These are phyloP conservation scores for Cyprinodon tularosa DNA, from an alignment of 2,113 vertebrate genomes.

Conservation along the genomic window DNA sequence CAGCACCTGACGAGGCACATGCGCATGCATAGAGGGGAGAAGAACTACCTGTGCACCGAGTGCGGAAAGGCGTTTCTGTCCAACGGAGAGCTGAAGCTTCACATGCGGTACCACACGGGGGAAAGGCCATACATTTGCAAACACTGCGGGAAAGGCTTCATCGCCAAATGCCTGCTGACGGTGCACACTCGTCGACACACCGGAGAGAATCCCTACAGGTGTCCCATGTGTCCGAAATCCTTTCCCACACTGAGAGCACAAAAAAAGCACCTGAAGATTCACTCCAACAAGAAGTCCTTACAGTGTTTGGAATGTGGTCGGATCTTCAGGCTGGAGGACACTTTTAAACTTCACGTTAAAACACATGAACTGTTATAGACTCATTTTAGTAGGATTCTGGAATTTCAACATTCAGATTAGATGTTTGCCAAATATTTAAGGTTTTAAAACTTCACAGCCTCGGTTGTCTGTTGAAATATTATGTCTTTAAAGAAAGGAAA, in stretches of 20 bases:
- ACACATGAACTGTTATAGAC: constrained; percentile 12
- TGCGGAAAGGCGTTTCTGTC: constrained; percentile 52
- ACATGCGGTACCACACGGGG: constrained; percentile 38
- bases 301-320: constrained; percentile 51
- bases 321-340: constrained; percentile 35
- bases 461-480: not conserved
- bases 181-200: constrained; percentile 38
- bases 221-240: constrained; percentile 31
- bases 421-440: not conserved
- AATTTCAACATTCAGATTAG: not conserved
- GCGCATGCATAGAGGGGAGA: constrained; percentile 55
- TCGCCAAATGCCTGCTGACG: constrained; percentile 21
- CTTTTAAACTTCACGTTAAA: constrained; percentile 33
- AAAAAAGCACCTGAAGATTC: constrained; percentile 39
- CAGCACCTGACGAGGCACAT: constrained; percentile 45
- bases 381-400: not conserved
- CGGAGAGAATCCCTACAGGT: constrained; percentile 36
- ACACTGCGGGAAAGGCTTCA: constrained; percentile 36
- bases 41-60: constrained; percentile 45
- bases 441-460: not conserved
- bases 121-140: constrained; percentile 33
- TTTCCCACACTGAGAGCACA: constrained; percentile 14
- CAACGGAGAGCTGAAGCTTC: constrained; percentile 34
- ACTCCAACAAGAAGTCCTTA: constrained; percentile 32
- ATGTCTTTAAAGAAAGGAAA: not conserved